A percentile compares a stretch with the other conserved stretches of the same genome.
These are phyloP conservation scores for Rhopalosiphum padi DNA, from an alignment of 1,140 invertebrate species.

Conservation along the genomic window DNA sequence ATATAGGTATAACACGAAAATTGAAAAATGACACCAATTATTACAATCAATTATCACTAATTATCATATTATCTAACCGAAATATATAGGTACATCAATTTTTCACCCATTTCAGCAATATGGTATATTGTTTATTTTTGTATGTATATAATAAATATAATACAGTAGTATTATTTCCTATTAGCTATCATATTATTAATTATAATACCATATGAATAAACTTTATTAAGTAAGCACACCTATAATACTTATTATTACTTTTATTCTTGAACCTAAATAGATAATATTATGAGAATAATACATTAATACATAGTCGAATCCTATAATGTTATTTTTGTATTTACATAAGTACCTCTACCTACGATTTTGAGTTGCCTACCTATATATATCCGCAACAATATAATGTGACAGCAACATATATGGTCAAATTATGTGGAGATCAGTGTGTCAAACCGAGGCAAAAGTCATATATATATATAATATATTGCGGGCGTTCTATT, in stretches of 20 bases:
- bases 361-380: neutral
- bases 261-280: neutral
- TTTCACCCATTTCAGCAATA: neutral
- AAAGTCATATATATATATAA: slow-evolving; percentile 11
- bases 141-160: too few species aligned
- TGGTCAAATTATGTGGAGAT: neutral
- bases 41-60: neutral
- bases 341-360: neutral
- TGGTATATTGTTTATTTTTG: neutral
- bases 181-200: neutral
- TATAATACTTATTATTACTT: neutral
- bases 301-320: neutral
- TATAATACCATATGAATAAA: too few species aligned
- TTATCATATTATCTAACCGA: neutral
- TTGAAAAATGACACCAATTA: neutral
- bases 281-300: neutral
- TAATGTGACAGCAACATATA: neutral
- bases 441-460: neutral
- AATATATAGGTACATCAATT: neutral
- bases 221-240: neutral
- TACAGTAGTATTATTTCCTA: neutral
- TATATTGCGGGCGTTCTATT: neutral
- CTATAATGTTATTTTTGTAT: neutral
- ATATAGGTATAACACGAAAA: neutral
- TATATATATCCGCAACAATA: neutral